phyloP scores from a whole-genome alignment of 2,888 invertebrate species.

The Acronicta psi region DNA sequence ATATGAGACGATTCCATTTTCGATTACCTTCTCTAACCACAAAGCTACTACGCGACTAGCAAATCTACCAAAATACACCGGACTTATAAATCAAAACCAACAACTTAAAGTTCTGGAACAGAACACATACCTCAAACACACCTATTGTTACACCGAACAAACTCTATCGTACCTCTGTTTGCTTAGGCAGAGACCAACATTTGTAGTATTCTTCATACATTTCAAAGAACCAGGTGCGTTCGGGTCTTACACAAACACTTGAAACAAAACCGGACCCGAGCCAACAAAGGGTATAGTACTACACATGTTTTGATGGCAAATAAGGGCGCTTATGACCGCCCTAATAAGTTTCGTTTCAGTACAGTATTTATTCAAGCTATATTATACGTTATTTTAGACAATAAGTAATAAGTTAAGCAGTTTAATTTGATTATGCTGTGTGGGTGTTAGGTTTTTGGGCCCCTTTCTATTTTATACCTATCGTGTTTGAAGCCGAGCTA shows the following conservation, averaged over 20 bases:
- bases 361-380: slow-evolving; percentile 53
- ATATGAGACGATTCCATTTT: too few species aligned
- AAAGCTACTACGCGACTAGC: neutral
- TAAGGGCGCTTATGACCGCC: slow-evolving; percentile 51
- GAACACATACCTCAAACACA: slow-evolving; percentile 30
- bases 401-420: slow-evolving; percentile 46
- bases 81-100: slow-evolving; percentile 42
- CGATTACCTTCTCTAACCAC: neutral
- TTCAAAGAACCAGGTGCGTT: slow-evolving; percentile 67
- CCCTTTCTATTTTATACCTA: neutral
- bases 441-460: slow-evolving; percentile 1
- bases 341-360: slow-evolving; percentile 47
- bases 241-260: slow-evolving; percentile 66
- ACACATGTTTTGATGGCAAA: slow-evolving; percentile 63
- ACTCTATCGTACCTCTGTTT: slow-evolving; percentile 52
- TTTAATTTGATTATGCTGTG: slow-evolving; percentile 31
- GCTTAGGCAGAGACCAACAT: slow-evolving; percentile 57
- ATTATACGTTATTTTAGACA: slow-evolving; percentile 43
- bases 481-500: too few species aligned
- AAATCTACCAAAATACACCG: slow-evolving; percentile 2
- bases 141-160: slow-evolving; percentile 46
- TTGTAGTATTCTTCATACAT: slow-evolving; percentile 62
- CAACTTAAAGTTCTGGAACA: slow-evolving; percentile 22
- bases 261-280: slow-evolving; percentile 52
- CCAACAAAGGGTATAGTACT: slow-evolving; percentile 56